phyloP scores from a whole-genome alignment of 2,797 vertebrate genomes.

The Atherinosoma microstoma region DNA sequence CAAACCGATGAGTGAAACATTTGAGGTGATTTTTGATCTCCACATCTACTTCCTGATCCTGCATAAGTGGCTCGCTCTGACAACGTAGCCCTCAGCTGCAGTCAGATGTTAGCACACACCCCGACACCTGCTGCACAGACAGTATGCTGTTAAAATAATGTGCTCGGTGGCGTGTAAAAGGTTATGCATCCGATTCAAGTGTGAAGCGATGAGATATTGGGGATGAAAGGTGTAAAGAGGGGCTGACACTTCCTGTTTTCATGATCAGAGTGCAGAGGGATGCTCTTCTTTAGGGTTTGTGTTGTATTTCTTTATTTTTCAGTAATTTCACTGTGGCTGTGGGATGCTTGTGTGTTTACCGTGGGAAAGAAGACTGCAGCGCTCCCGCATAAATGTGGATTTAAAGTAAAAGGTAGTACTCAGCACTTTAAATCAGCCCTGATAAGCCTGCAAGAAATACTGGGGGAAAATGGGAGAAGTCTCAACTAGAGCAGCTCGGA shows the following conservation, averaged over 20 bases:
- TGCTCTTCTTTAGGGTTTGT: slow-evolving; percentile 21
- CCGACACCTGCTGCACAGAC: background rate
- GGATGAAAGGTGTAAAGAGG: slow-evolving; percentile 14
- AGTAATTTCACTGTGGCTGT: background rate
- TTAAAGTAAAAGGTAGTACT: slow-evolving; percentile 51
- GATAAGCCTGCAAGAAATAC: slow-evolving; percentile 42
- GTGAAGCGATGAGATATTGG: slow-evolving; percentile 25
- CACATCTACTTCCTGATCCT: slow-evolving; percentile 28
- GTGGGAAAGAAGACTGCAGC: slow-evolving; percentile 49
- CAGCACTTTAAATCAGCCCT: slow-evolving; percentile 56
- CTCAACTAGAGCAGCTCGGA: slow-evolving; percentile 51
- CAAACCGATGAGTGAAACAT: slow-evolving; percentile 7
- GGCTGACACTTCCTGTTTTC: slow-evolving; percentile 13
- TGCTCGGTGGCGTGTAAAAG: slow-evolving; percentile 13
- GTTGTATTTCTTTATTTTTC: background rate
- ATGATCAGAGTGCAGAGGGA: slow-evolving; percentile 26
- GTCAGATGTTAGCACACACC: slow-evolving; percentile 10
- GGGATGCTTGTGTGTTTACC: slow-evolving; percentile 11
- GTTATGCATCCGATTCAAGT: slow-evolving; percentile 52
- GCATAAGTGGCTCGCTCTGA: slow-evolving; percentile 8
- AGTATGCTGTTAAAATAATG: slow-evolving; percentile 9
- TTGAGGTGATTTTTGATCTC: slow-evolving; percentile 24
- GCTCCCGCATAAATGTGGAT: slow-evolving; percentile 39
- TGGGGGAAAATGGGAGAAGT: slow-evolving; percentile 16
- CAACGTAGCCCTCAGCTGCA: slow-evolving; percentile 23